Percentiles rank a stretch among this genome's conserved stretches.
phyloP scores from a whole-genome alignment of 2,888 invertebrate genomes.

The Disparrhopalites patrizii region DNA sequence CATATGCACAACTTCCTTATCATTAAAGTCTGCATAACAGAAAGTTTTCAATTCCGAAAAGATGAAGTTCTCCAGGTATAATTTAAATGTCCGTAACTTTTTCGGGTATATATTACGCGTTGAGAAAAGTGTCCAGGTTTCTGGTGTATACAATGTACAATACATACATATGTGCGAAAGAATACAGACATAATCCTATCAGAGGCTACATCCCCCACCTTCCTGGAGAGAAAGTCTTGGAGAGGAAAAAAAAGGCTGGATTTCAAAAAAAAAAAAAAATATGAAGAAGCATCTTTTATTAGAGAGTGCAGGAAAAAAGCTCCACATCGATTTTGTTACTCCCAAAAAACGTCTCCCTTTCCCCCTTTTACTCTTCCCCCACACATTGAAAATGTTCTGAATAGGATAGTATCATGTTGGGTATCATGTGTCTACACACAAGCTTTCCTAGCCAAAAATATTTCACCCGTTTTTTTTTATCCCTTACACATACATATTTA shows the following conservation, averaged over 20 bases:
- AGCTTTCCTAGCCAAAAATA: no score
- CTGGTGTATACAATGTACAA: background rate
- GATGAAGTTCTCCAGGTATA: no score
- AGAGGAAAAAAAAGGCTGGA: background rate
- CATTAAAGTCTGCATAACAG: no score
- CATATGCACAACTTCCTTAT: no score
- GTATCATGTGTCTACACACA: background rate
- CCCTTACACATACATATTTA: no score
- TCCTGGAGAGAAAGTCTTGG: no score
- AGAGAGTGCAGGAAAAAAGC: conserved; percentile 3
- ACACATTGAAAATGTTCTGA: no score
- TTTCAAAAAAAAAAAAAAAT: conserved; percentile 4
- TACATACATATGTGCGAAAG: background rate
- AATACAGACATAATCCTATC: background rate
- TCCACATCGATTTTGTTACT: background rate
- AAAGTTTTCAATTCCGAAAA: no score
- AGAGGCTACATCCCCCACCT: no score
- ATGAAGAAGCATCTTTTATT: conserved; percentile 5
- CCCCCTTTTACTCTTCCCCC: no score
- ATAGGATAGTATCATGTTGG: background rate
- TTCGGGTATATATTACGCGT: background rate
- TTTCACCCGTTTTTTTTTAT: no score
- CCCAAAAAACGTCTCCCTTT: no score
- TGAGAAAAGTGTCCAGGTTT: background rate
- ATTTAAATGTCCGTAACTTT: background rate